Evolutionary conservation across 2,797 vertebrate species (phyloP), one percentile per base, ranked within the genome.

Genomic region (Artibeus jamaicensis): DNA sequence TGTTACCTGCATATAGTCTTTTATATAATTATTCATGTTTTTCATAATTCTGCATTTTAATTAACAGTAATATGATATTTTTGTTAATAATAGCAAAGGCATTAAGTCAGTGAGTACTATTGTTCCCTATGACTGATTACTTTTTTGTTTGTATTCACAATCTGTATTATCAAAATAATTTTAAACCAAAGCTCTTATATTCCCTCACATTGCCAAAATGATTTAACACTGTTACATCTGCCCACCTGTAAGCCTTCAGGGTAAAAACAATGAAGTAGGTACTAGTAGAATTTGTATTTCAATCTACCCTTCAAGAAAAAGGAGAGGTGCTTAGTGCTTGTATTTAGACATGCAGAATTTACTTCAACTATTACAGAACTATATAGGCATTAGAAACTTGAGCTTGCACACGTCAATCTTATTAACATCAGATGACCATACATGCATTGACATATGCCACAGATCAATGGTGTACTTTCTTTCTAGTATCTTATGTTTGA

Each of bases 181-280:
- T 89, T 94, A 97, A 98, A 98, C 98, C 98, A 98, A 98, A 98
- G 98, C 97, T 98, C 98, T 98, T 98, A 78, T 98, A 96, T 96
- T 96, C 90, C 92, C 82, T 97, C 95, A 82, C 87, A 86, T 55
- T 98, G 97, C 97, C 97, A 97, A 97, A 98, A 96, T 94, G 94
- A 96, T 96, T 96, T 95, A 97, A 91, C 96, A 94, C 96, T 97
- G 93, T 97, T 98, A 97, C 73, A 96, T 98, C 55, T 42, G 93
- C 81, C 92, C 95, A 88, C 12, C 42, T 95, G 55, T 97, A 78
- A 94, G 86, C 73, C 70, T 68, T 48, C 74, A 74, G 73, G 53
- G 18, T 96, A 92, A 87, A 86, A 77, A 73, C 55, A 82, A 71
- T 88, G 83, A 95, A 97, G 93, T 96, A 98, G 94, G 82, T 97